Evolutionary conservation across 1,140 invertebrate species (phyloP), one percentile per base, ranked within the genome.

Genomic region (Trachymyrmex septentrionalis): DNA sequence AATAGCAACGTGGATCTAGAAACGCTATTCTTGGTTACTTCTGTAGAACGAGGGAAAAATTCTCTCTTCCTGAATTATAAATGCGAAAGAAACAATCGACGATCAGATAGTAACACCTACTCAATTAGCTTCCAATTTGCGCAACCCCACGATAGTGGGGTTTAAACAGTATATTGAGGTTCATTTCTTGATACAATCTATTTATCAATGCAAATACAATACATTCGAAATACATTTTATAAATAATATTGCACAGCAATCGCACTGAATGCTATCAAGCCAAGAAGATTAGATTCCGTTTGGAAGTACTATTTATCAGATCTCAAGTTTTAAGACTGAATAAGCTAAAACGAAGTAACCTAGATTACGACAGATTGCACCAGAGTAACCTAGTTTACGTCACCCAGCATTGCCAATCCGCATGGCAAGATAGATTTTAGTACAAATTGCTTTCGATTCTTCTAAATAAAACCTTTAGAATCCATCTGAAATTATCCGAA

Each of bases 301-400:
- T 69, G 14, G 5, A 27, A 48, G 14, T 21, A 53, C 14, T 80
- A 69, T 69, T 69, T 81, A 57, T 19, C n/a, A 16, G 16, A 16
- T 21, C 10, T 57, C 50, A 38, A 81, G 66, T 38, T 71, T 80
- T 44, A 12, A 44, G 78, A 66, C 30, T 55, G n/a, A 71, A 81
- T 48, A 81, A 81, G 34, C 53, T 7, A 71, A 2, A 81, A 34
- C 10, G n/a, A 61, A 44, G 24, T 84, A 61, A 75, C 55, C 80
- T 84, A 84, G 69, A 75, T 84, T 84, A 75, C n/a, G 38, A 73
- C 55, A 73, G 69, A 75, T 75, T 48, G 55, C 57, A 61, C 24
- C 55, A 63, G 38, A 61, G 24, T 75, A 63, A 73, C 24, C 34
- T 48, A 73, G 38, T 75, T 84, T 61, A 82, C 38, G 19, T 72